A percentile compares a stretch with the other conserved stretches of the same genome.
Conservation (phyloP, 2,888 invertebrate species). For the Dryadula phaetusa region DNA sequence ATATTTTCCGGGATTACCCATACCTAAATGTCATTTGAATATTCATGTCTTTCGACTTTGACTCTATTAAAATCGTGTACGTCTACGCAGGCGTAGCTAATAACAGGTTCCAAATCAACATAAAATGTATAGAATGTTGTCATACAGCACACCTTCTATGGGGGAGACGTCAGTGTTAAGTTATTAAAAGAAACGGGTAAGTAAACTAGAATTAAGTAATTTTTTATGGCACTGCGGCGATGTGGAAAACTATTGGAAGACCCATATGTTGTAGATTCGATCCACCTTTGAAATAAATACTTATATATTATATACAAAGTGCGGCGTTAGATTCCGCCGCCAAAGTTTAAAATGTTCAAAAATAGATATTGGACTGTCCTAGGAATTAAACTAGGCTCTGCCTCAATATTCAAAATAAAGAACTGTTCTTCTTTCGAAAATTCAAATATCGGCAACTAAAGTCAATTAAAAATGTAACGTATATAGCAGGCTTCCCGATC, state of each 20-base stretch:
- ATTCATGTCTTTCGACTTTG: neutral
- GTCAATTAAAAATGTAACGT: neutral
- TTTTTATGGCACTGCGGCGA: neutral
- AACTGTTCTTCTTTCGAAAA: neutral
- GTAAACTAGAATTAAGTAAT: neutral
- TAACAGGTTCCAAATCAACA: neutral
- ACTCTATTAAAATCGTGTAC: neutral
- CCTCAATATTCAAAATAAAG: neutral
- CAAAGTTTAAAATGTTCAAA: neutral
- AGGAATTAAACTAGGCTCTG: neutral
- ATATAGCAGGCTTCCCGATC: neutral
- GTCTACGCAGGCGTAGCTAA: neutral
- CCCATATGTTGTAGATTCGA: neutral
- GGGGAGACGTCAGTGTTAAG: neutral
- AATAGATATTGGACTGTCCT: neutral
- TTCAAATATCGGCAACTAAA: neutral
- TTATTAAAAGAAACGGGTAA: neutral
- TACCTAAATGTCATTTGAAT: neutral
- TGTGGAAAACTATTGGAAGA: neutral
- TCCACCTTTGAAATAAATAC: neutral
- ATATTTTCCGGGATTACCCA: too few relatives aligned
- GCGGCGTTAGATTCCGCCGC: too few relatives aligned
- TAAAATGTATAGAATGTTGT: neutral
- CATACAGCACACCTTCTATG: neutral
- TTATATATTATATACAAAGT: too few relatives aligned